These are phyloP conservation scores for Entomobrya proxima DNA, from an alignment of 2,888 invertebrate genomes.

Conservation along the genomic window DNA sequence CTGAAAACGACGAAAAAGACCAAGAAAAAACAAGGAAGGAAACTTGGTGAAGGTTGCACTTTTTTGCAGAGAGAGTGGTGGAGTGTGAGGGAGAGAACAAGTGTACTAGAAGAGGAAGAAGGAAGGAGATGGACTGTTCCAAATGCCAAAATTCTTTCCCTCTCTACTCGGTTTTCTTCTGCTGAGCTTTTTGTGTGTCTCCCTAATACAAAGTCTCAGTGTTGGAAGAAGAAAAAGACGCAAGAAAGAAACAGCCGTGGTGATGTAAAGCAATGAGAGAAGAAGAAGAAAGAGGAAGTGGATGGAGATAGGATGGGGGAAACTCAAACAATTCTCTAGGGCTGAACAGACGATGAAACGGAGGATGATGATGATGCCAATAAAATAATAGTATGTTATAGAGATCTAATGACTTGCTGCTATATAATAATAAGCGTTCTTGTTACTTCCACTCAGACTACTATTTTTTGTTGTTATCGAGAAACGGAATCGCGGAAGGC, in stretches of 20 bases:
- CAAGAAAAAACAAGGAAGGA: conserved; percentile 33
- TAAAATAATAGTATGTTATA: no score
- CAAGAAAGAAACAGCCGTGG: background rate
- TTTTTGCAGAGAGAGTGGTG: conserved; percentile 20
- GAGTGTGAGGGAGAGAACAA: conserved; percentile 5
- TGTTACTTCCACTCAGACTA: no score
- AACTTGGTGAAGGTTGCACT: conserved; percentile 66
- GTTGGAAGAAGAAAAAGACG: background rate
- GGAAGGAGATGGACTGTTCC: conserved; percentile 59
- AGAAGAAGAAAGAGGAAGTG: background rate
- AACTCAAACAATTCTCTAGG: background rate
- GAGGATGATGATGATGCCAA: background rate
- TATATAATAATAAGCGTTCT: no score
- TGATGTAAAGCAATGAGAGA: background rate
- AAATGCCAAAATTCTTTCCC: conserved; percentile 55
- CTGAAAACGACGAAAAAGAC: conserved; percentile 24
- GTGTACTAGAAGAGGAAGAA: conserved; percentile 25
- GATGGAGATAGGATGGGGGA: background rate
- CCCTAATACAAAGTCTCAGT: background rate
- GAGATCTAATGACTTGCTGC: no score
- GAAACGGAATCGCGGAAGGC: no score
- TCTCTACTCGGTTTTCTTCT: conserved; percentile 13
- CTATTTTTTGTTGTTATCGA: no score
- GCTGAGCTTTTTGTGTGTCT: background rate
- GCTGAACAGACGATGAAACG: background rate